Evolutionary conservation across 2,797 vertebrate species (phyloP), one percentile per base, ranked within the genome.

Genomic region (Diglossa cyanea): DNA sequence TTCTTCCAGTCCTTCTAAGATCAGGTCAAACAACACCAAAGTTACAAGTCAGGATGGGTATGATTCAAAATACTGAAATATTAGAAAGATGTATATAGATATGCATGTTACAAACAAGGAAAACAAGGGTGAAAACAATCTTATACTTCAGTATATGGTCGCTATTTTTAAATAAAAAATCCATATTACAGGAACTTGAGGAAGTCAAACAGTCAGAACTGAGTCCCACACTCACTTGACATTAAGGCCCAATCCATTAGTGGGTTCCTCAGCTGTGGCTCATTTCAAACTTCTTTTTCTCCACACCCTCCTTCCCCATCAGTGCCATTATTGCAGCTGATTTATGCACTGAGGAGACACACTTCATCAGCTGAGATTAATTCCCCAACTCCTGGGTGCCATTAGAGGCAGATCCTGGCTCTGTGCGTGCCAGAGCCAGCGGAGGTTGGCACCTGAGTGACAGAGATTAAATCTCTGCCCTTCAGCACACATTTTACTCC

Each of bases 281-380:
- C 68, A 66, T 91, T 91, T 93, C 48, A 63, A 42, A 81, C 37
- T 86, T 51, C 26, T 85, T 55, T 74, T 87, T 40, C 62, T 91
- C 40, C 58, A 86, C 81, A 81, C 55, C 92, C 92, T 95, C 89
- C 91, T 80, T 83, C 58, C 62, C 20, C 35, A 93, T 92, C 94
- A 93, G n/a, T 48, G 92, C 70, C 78, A 60, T 66, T 55, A 68
- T 54, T 93, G 21, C 76, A 45, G 77, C 77, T 94, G 94, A 95
- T 95, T 90, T 90, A 96, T 96, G 86, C 81, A 80, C 84, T 88
- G 82, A 95, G 82, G 75, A 93, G 81, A 72, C 86, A 91, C 80
- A 78, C 87, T 96, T 53, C 84, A 88, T 62, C 84, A 86, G 65
- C 57, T 70, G 23, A 68, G 75, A 96, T 93, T 70, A 81, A 94